phyloP scores from a whole-genome alignment of 2,888 invertebrate species.

The Cloeon dipterum region DNA sequence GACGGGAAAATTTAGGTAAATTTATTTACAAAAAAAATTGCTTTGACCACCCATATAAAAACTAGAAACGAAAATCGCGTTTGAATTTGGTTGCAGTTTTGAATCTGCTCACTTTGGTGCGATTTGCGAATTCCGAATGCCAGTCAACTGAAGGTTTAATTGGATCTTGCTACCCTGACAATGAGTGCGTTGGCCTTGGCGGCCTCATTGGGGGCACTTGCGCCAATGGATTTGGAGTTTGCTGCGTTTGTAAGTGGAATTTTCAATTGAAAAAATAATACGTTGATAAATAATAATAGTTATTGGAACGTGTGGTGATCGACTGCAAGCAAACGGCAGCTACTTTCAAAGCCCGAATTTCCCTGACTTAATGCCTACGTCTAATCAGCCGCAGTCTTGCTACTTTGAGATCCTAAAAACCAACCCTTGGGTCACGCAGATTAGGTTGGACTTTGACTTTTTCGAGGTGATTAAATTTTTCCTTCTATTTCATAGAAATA shows the following conservation, averaged over 20 bases:
- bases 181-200: slow-evolving; percentile 36
- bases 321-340: slow-evolving; percentile 31
- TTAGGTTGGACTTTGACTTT: slow-evolving; percentile 41
- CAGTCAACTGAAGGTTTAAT: slow-evolving; percentile 28
- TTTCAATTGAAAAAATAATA: background rate
- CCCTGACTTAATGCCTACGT: slow-evolving; percentile 24
- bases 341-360: slow-evolving; percentile 53
- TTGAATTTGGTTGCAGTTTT: too few species aligned
- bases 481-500: too few species aligned
- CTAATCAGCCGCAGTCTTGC: slow-evolving; percentile 31
- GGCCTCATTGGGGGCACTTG: slow-evolving; percentile 41
- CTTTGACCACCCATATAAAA: too few species aligned
- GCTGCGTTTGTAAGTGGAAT: slow-evolving; percentile 45
- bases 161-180: slow-evolving; percentile 43
- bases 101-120: slow-evolving; percentile 43
- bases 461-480: slow-evolving; percentile 31
- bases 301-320: slow-evolving; percentile 38
- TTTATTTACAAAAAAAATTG: too few species aligned
- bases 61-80: too few species aligned
- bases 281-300: slow-evolving; percentile 20
- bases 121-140: slow-evolving; percentile 42
- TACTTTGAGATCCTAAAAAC: slow-evolving; percentile 34
- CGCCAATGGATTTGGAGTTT: slow-evolving; percentile 47
- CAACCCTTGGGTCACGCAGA: slow-evolving; percentile 34
- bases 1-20: too few species aligned